Conservation (phyloP, 1,140 invertebrate species). For the Zaprionus ornatus region DNA sequence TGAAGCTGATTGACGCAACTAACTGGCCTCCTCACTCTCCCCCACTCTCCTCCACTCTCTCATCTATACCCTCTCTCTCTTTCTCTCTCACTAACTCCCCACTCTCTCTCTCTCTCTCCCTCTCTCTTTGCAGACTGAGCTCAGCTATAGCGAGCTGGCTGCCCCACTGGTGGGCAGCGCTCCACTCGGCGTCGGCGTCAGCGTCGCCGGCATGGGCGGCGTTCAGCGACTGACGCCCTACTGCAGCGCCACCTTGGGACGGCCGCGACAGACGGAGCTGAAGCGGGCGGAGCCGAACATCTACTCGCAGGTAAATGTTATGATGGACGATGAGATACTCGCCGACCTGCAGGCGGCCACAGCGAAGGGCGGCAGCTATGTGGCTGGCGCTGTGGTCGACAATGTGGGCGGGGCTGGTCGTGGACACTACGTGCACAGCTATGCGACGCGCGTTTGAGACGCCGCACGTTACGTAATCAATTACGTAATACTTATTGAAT, state of each 20-base stretch:
- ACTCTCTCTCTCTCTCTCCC: not conserved
- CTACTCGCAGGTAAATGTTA: conserved; percentile 86
- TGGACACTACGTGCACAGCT: conserved; percentile 55
- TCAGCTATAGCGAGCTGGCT: conserved; percentile 87
- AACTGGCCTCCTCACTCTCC: not conserved
- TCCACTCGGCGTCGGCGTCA: not conserved
- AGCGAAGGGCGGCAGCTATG: conserved; percentile 64
- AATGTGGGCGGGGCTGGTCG: conserved; percentile 60
- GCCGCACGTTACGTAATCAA: not conserved
- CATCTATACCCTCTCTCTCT: no score
- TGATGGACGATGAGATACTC: conserved; percentile 77
- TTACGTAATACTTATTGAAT: not conserved
- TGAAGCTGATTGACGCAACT: conserved; percentile 19
- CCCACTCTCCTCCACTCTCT: not conserved
- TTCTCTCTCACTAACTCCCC: not conserved
- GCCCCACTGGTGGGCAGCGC: conserved; percentile 62
- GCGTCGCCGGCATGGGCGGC: conserved; percentile 32
- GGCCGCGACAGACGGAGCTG: conserved; percentile 84
- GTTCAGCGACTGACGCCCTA: conserved; percentile 84
- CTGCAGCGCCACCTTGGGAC: conserved; percentile 85
- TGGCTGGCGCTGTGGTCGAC: conserved; percentile 72
- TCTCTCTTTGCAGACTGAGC: conserved; percentile 82
- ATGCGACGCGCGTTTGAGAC: conserved; percentile 59
- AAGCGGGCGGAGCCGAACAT: conserved; percentile 86
- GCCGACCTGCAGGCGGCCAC: conserved; percentile 71